phyloP scores from a whole-genome alignment of 2,797 vertebrate genomes.

The Sebastes minor region DNA sequence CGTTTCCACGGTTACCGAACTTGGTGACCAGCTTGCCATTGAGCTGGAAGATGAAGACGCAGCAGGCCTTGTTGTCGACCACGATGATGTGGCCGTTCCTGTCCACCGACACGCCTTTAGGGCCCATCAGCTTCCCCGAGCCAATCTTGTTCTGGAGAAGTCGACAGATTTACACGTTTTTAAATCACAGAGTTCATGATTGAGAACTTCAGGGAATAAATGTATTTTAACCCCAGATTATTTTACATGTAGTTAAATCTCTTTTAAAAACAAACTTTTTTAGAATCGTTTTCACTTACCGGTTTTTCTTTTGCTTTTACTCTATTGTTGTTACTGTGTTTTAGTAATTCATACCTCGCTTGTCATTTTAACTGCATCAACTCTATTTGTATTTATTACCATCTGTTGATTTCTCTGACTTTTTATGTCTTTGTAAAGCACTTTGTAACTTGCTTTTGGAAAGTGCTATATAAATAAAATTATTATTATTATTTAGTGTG shows the following conservation, averaged over 20 bases:
- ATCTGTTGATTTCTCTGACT: too few relatives aligned
- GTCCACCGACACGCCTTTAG: constrained; percentile 97
- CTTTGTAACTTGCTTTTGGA: too few relatives aligned
- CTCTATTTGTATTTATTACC: too few relatives aligned
- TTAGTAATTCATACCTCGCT: too few relatives aligned
- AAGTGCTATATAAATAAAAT: too few relatives aligned
- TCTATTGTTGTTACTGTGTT: too few relatives aligned
- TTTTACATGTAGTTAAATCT: neutral
- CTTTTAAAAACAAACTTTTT: too few relatives aligned
- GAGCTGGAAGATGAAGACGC: constrained; percentile 97
- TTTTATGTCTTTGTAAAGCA: too few relatives aligned
- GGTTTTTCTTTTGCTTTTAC: too few relatives aligned
- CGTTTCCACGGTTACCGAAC: constrained; percentile 96
- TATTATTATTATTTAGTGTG: too few relatives aligned
- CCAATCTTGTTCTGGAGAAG: constrained; percentile 91
- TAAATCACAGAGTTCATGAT: neutral
- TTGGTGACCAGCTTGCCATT: constrained; percentile 97
- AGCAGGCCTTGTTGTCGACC: constrained; percentile 98
- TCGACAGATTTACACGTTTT: neutral
- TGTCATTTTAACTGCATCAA: too few relatives aligned
- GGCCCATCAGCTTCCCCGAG: constrained; percentile 97
- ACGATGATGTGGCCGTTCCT: constrained; percentile 96
- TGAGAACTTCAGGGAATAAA: neutral
- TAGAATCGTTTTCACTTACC: too few relatives aligned
- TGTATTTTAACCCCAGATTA: neutral